Evolutionary conservation across 92 coral and sea anemone genomes (phyloP).

Genomic region (Parazoanthus darwini): DNA sequence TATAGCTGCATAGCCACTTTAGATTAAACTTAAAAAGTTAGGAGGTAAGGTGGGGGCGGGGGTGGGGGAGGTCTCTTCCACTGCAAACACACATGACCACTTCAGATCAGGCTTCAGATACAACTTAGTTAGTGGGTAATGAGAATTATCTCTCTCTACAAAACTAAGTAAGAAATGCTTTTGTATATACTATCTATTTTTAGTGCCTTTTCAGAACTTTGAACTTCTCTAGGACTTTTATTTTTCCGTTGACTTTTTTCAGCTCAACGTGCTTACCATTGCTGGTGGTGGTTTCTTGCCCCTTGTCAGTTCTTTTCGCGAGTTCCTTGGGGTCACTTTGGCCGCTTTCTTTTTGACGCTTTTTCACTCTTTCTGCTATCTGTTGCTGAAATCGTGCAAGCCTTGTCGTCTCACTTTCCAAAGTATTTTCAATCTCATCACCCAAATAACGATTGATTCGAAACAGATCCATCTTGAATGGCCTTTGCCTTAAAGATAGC

Average conservation of each 20-base stretch:
- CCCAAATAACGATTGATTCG: conserved; percentile 82
- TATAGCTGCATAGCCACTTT: no score
- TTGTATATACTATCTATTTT: background rate
- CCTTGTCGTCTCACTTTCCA: conserved; percentile 13
- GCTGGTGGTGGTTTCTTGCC: background rate
- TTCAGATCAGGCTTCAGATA: no score
- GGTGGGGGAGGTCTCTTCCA: no score
- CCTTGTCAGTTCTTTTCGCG: background rate
- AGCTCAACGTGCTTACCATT: conserved; percentile 11
- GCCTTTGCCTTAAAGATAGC: background rate
- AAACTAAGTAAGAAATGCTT: background rate
- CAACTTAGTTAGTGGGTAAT: no score
- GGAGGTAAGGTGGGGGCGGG: no score
- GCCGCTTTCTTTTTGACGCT: conserved; percentile 2
- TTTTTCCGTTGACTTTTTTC: background rate
- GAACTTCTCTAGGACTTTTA: background rate
- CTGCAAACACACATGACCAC: no score
- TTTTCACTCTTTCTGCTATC: conserved; percentile 22
- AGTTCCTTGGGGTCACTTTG: background rate
- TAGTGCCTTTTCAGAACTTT: background rate
- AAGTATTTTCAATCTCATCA: conserved; percentile 49
- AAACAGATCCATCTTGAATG: conserved; percentile 75
- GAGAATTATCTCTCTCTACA: no score
- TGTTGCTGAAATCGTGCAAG: conserved; percentile 17
- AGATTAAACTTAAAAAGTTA: no score